Evolutionary conservation across 2,113 vertebrate species (phyloP), one percentile per base, ranked within the genome.

Genomic region (Pitta sordida): DNA sequence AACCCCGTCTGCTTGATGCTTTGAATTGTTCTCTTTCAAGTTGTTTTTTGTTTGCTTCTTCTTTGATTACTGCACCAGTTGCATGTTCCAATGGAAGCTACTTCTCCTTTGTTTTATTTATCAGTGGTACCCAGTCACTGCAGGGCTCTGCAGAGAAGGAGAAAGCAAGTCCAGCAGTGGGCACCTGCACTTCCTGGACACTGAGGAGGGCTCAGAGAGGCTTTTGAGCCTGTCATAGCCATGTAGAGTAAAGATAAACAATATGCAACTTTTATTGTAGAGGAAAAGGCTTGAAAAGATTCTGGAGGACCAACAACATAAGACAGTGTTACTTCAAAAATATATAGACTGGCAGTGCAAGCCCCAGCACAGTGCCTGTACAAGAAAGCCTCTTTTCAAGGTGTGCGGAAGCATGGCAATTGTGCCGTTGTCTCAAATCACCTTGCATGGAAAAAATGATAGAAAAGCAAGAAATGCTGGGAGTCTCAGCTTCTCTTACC

Each of bases 341-440:
- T 83, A 27, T 13, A 27, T 1, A 30, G 53, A 24, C 20, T 0
- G 0, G 26, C 64, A 79, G 11, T 15, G 13, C 2, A 1, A 27
- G 20, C 52, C 13, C 53, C 68, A 22, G 24, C 0, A 2, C 29
- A 43, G 48, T 0, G 0, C 11, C 26, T 0, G 0, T 15, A 19
- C 15, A 79, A 64, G 44, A 62, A 89, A 79, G 8, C 7, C 23
- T 49, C 39, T 56, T 56, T 23, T 7, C 18, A 2, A 36, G 27
- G 11, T 3, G 4, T 20, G 24, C 52, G 52, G 19, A n/a, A 64
- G 39, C 0, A 2, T 1, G 1, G 20, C 6, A 94, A 14, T 32
- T 62, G 22, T 29, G 23, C 68, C 55, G 5, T 37, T 5, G 1
- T 15, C 43, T 59, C 5, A 0, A n/a, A 41, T 17, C 59, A 77